Evolutionary conservation across 2,888 invertebrate species (phyloP).

Genomic region (Melikaiella ostensackeni): DNA sequence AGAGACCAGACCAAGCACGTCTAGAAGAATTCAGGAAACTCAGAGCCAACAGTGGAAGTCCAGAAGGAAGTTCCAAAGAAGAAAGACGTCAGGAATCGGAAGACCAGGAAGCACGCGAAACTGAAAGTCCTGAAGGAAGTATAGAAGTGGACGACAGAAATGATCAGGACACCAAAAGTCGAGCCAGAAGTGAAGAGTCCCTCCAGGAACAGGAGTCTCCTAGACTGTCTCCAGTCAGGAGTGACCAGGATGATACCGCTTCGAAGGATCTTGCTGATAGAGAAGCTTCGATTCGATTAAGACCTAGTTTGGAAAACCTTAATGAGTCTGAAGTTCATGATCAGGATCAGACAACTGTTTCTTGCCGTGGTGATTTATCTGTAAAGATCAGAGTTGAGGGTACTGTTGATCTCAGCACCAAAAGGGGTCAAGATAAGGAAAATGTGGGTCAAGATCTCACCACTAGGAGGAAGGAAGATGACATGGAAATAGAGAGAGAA

Average conservation of each 20-base stretch:
- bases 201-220: conserved; percentile 69
- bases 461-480: conserved; percentile 68
- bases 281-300: conserved; percentile 63
- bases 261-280: conserved; percentile 59
- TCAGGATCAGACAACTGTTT: conserved; percentile 44
- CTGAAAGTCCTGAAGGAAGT: conserved; percentile 73
- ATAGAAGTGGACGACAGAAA: conserved; percentile 74
- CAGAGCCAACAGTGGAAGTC: conserved; percentile 67
- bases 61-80: conserved; percentile 65
- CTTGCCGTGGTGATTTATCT: conserved; percentile 62
- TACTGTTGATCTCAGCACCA: conserved; percentile 74
- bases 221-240: conserved; percentile 63
- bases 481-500: conserved; percentile 66
- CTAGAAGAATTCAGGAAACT: conserved; percentile 71
- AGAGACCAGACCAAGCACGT: conserved; percentile 70
- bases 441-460: conserved; percentile 74
- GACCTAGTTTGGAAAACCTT: conserved; percentile 70
- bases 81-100: conserved; percentile 59
- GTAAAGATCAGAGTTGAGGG: conserved; percentile 73
- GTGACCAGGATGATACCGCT: conserved; percentile 63
- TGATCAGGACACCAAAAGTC: conserved; percentile 66
- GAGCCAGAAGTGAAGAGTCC: conserved; percentile 71
- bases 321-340: conserved; percentile 64
- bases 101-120: conserved; percentile 57
- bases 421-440: conserved; percentile 71